Evolutionary conservation across 1,140 invertebrate species (phyloP).

Genomic region (Meloidogyne hapla): DNA sequence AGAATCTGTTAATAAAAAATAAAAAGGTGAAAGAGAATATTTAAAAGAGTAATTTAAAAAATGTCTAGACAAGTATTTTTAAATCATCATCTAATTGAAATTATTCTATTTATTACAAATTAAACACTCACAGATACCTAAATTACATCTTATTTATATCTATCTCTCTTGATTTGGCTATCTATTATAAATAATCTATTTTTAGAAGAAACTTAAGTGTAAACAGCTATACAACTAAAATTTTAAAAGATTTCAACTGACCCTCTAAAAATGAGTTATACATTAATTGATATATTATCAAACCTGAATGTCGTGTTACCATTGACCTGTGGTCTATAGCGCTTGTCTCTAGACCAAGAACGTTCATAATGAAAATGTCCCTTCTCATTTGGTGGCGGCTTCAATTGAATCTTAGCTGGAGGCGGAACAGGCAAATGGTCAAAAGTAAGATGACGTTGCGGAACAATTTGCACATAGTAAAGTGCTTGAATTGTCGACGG

Average conservation of each 20-base stretch:
- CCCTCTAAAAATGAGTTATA: not conserved
- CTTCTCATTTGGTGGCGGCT: conserved; percentile 8
- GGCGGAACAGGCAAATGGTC: not conserved
- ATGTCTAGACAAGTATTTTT: too few species aligned
- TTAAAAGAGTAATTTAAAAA: too few species aligned
- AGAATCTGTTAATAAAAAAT: conserved; percentile 16
- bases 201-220: too few species aligned
- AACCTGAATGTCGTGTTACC: conserved; percentile 4
- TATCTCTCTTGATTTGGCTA: too few species aligned
- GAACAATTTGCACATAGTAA: not conserved
- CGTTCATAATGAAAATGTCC: conserved; percentile 25
- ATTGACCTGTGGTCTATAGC: conserved; percentile 30
- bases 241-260: too few species aligned
- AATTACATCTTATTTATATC: too few species aligned
- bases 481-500: not conserved
- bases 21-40: not conserved
- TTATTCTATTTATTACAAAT: too few species aligned
- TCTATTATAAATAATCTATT: too few species aligned
- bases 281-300: not conserved
- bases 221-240: too few species aligned
- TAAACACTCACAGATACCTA: too few species aligned
- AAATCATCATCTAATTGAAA: too few species aligned
- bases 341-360: conserved; percentile 9
- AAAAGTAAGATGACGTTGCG: not conserved
- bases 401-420: conserved; percentile 22